Evolutionary conservation across 2,888 invertebrate species (phyloP).

Genomic region (Mythimna ferrago): DNA sequence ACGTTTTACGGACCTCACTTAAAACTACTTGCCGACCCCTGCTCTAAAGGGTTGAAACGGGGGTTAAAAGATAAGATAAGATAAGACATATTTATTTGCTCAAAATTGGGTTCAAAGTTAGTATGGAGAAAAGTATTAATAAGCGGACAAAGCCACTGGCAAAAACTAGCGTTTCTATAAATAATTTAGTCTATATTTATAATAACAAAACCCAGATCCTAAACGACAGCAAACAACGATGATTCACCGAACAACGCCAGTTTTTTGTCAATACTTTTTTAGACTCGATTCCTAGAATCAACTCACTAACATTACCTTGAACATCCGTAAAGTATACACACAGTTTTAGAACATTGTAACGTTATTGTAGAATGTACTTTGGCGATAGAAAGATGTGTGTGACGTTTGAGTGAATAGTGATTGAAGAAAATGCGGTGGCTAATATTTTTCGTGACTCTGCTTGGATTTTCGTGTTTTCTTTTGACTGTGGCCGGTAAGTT

Average conservation of each 20-base stretch:
- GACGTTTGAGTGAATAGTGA: neutral
- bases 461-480: conserved; percentile 48
- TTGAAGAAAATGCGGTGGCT: conserved; percentile 37
- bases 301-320: conserved; percentile 2
- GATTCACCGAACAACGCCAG: conserved; percentile 27
- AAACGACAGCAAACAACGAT: conserved; percentile 11
- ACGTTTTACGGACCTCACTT: too few species aligned
- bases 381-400: conserved; percentile 48
- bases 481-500: conserved; percentile 41
- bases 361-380: conserved; percentile 46
- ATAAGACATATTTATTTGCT: too few species aligned
- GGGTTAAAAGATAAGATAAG: too few species aligned
- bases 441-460: conserved; percentile 24
- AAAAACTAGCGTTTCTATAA: neutral
- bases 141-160: too few species aligned
- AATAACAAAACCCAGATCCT: neutral
- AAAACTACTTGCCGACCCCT: too few species aligned
- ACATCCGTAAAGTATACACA: conserved; percentile 45
- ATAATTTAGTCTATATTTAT: neutral
- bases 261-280: conserved; percentile 60
- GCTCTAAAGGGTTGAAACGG: too few species aligned
- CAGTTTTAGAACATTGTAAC: conserved; percentile 8
- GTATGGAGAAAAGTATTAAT: too few species aligned
- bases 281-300: conserved; percentile 47
- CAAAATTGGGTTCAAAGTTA: too few species aligned